Evolutionary conservation across 2,888 invertebrate genomes (phyloP).

Genomic region (Athalia rosae): DNA sequence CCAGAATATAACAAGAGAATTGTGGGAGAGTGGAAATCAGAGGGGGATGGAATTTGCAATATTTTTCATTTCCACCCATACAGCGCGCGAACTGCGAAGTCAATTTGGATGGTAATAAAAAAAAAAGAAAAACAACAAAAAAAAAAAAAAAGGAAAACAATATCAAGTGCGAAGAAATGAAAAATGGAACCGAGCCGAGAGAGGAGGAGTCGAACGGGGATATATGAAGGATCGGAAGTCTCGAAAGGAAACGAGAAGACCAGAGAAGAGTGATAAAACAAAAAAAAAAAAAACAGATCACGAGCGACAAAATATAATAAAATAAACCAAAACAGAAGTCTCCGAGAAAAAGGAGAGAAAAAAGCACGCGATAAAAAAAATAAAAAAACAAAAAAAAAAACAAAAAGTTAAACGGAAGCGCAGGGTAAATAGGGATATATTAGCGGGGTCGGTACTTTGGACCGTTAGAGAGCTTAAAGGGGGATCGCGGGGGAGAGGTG

Average conservation of each 20-base stretch:
- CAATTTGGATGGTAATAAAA: slow-evolving; percentile 16
- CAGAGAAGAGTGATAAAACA: too few relatives aligned
- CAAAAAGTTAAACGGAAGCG: slow-evolving; percentile 52
- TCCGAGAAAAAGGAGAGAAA: neutral
- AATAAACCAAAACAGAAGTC: neutral
- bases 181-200: neutral
- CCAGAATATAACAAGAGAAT: neutral
- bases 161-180: too few relatives aligned
- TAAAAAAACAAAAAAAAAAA: neutral
- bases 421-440: slow-evolving; percentile 60
- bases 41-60: slow-evolving; percentile 17
- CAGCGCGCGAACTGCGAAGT: neutral
- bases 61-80: slow-evolving; percentile 12
- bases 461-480: slow-evolving; percentile 39
- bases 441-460: slow-evolving; percentile 57
- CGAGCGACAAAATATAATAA: too few relatives aligned
- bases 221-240: too few relatives aligned
- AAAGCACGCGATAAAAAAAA: neutral
- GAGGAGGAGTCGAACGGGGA: neutral
- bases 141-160: too few relatives aligned
- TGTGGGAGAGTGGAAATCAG: neutral
- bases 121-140: neutral
- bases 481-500: neutral
- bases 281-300: too few relatives aligned
- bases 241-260: too few relatives aligned